Percentiles rank a stretch among this genome's conserved stretches.
Evolutionary conservation across 2,113 vertebrate species (phyloP).

Genomic region (Cynoglossus semilaevis): DNA sequence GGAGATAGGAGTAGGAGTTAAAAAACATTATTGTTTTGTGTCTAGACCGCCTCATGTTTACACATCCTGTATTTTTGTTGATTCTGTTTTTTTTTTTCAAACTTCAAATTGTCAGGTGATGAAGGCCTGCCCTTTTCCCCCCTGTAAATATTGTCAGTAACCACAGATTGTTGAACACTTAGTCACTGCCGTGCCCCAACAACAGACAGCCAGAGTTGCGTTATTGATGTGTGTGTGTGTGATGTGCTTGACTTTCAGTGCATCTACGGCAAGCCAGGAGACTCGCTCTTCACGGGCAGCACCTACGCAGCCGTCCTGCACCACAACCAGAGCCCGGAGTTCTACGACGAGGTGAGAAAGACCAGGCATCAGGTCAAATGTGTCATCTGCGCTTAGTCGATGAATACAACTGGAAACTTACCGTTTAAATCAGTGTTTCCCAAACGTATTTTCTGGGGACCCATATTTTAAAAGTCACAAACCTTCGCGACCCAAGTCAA

Average conservation of each 20-base stretch:
- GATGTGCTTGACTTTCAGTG: constrained; percentile 78
- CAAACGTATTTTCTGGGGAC: too few species aligned
- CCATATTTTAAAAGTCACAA: too few species aligned
- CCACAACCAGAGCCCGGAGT: constrained; percentile 95
- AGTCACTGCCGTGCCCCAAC: neutral
- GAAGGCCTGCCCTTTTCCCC: neutral
- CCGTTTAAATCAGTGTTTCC: too few species aligned
- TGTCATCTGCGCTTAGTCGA: too few species aligned
- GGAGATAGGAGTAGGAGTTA: neutral
- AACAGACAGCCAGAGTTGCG: constrained; percentile 4
- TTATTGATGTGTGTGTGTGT: neutral
- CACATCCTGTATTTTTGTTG: neutral
- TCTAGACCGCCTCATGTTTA: neutral
- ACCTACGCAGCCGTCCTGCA: constrained; percentile 86
- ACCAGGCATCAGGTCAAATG: neutral
- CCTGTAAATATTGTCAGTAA: constrained; percentile 7
- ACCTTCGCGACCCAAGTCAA: too few species aligned
- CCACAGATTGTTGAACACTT: constrained; percentile 20
- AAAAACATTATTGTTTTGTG: neutral
- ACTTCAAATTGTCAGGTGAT: neutral
- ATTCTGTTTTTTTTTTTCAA: constrained; percentile 6
- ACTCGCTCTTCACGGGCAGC: constrained; percentile 80
- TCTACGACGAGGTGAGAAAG: constrained; percentile 91
- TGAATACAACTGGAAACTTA: too few species aligned
- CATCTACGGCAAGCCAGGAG: constrained; percentile 91